Base-by-base conservation (phyloP, 2,113 vertebrate species). In the Cairina moschata region DNA sequence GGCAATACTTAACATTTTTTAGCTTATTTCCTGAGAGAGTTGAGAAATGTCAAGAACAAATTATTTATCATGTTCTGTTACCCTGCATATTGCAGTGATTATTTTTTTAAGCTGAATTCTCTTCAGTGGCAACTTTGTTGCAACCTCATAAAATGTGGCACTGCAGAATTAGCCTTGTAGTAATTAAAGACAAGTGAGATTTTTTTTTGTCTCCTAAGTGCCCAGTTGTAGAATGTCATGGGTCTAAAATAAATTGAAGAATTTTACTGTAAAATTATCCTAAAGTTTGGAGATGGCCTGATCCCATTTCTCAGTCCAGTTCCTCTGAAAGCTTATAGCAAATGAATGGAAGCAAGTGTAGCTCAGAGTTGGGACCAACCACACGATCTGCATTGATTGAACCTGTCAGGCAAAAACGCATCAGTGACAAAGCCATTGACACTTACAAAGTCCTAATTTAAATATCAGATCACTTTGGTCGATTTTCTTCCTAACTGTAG, bases 251-350 rank as follows among this genome's bases (percentile, higher is more conserved):
- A 79, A 73, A 67, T 60, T 22, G 36, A 40, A 42, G 9, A 23
- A 6, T 32, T 78, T 66, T 63, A 63, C 42, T 46, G 44, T 68
- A 29, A 42, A 55, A 28, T 46, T 44, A 16, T 65, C 40, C 15
- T 50, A 38, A 32, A 63, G 31, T 68, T n/a, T 66, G 20, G 31
- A 55, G 31, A 17, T 40, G 31, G 18, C 42, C 36, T 79, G 13
- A 16, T 42, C 68, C 68, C 4, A 1, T 52, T 68, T 68, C 28
- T 58, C 54, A 55, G 15, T 20, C 28, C 4, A 2, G 25, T 34
- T 69, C 18, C 36, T 66, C 42, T 2, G 0, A 59, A 69, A 76
- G 38, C 26, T 75, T 2, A 0, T 29, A 69, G 50, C 36, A 13
- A n/a, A 7, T 25, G 44, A 66, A 21, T 32, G 26, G 83, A 73